phyloP scores from a whole-genome alignment of 2,888 invertebrate species.

The Plebejus melissa region DNA sequence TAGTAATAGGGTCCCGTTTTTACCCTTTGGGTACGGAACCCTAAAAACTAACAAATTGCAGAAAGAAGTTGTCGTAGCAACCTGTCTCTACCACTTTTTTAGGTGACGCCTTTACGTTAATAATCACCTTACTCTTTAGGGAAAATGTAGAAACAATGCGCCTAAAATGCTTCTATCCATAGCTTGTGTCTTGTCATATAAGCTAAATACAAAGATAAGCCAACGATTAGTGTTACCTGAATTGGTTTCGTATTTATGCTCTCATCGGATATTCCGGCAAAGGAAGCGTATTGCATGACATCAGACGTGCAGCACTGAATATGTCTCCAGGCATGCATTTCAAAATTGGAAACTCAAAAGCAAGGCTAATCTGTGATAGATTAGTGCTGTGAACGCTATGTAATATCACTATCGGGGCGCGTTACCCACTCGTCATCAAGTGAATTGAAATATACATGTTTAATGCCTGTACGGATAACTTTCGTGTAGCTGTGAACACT shows the following conservation, averaged over 20 bases:
- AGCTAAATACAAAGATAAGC: not conserved
- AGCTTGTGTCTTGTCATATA: not conserved
- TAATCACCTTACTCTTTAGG: no score
- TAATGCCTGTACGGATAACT: not conserved
- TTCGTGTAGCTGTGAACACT: not conserved
- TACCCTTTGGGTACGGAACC: no score
- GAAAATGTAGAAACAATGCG: no score
- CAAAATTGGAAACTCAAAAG: slow-evolving; percentile 28
- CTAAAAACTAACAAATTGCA: not conserved
- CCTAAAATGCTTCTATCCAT: not conserved
- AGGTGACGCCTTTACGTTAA: no score
- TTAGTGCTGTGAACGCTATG: slow-evolving; percentile 16
- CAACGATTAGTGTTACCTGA: not conserved
- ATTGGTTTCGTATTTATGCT: not conserved
- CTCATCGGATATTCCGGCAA: slow-evolving; percentile 15
- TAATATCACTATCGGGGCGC: not conserved
- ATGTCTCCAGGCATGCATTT: slow-evolving; percentile 26
- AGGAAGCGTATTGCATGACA: slow-evolving; percentile 10
- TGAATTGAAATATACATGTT: slow-evolving; percentile 8
- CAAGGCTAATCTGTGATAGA: slow-evolving; percentile 24
- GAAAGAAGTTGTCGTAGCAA: not conserved
- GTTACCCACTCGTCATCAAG: not conserved
- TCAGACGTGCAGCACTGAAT: slow-evolving; percentile 17
- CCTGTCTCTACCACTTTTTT: no score
- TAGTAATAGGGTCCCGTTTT: no score